phyloP scores from a whole-genome alignment of 2,113 vertebrate species.

The Coracopsis vasa region DNA sequence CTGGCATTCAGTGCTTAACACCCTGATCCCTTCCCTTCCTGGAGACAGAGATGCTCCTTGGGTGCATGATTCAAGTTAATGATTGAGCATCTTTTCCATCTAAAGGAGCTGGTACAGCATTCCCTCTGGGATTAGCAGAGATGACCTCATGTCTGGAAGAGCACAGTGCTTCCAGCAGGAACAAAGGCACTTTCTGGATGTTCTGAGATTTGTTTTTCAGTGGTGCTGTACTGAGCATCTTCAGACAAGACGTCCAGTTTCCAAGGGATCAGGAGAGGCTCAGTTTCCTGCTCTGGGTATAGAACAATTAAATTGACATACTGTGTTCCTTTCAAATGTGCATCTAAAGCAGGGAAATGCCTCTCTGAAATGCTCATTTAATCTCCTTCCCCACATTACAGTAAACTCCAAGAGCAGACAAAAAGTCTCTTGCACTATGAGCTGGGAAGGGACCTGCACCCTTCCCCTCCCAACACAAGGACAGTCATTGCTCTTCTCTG shows the following conservation, averaged over 20 bases:
- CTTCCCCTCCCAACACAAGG: background rate
- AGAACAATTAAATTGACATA: background rate
- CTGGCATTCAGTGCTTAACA: background rate
- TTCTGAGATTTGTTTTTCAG: background rate
- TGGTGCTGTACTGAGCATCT: background rate
- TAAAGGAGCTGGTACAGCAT: background rate
- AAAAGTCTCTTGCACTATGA: background rate
- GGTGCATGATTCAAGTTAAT: background rate
- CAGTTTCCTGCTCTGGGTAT: background rate
- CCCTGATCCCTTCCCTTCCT: background rate
- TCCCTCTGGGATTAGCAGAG: background rate
- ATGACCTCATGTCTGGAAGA: conserved; percentile 53
- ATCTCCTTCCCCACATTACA: background rate
- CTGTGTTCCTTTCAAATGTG: background rate
- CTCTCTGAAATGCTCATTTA: background rate
- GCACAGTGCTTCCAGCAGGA: background rate
- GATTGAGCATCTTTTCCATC: background rate
- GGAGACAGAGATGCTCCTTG: background rate
- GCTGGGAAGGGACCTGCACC: background rate
- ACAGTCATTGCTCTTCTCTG: conserved; percentile 1
- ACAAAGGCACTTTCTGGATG: background rate
- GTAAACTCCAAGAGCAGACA: background rate
- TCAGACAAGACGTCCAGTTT: background rate
- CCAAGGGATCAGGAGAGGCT: background rate
- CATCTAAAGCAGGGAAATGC: background rate